Percentiles rank a stretch among this genome's conserved stretches.
Evolutionary conservation across 2,888 invertebrate genomes (phyloP).

Genomic region (Drosophila rellima): DNA sequence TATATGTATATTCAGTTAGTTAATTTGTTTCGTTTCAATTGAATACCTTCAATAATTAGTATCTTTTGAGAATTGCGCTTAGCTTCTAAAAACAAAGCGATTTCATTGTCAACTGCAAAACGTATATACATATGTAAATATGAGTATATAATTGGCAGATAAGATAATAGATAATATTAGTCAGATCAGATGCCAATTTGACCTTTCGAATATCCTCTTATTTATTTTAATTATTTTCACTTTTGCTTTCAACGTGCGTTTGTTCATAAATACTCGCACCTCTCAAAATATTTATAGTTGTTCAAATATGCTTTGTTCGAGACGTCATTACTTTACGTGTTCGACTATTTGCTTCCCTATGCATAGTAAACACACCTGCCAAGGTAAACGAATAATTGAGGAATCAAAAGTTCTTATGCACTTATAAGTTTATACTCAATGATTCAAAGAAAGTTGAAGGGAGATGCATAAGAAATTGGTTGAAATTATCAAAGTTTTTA

Average conservation of each 20-base stretch:
- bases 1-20: neutral
- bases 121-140: no score
- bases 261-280: neutral
- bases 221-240: conserved; percentile 52
- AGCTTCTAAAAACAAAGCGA: neutral
- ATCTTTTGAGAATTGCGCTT: neutral
- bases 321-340: conserved; percentile 16
- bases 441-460: neutral
- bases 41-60: neutral
- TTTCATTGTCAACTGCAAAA: neutral
- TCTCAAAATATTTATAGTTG: conserved; percentile 9
- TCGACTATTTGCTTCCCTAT: neutral
- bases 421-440: neutral
- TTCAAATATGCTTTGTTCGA: conserved; percentile 1
- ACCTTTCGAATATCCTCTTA: neutral
- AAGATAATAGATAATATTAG: neutral
- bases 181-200: neutral
- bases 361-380: neutral
- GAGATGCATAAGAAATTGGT: conserved; percentile 1
- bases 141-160: neutral
- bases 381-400: neutral
- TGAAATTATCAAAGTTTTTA: neutral
- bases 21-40: neutral
- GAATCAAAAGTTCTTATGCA: neutral
- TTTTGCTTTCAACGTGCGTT: conserved; percentile 49